Evolutionary conservation across 2,113 vertebrate species (phyloP), one percentile per base, ranked within the genome.

Genomic region (Atractosteus spatula): DNA sequence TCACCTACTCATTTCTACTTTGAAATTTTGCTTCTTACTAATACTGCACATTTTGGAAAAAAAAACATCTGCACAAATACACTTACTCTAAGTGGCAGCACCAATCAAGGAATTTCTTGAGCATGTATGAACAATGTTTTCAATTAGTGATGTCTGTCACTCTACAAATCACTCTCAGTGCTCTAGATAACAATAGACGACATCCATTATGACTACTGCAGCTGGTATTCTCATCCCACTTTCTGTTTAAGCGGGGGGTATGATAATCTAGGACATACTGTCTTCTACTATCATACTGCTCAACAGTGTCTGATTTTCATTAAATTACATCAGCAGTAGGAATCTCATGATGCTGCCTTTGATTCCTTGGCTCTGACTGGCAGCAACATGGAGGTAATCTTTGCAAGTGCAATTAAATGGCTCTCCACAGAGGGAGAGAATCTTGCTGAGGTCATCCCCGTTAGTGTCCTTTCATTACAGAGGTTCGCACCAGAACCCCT

Each of bases 241-340:
- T 71, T 43, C 44, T 59, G 64, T 55, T 66, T 55, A 77, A 62
- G 42, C 70, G 69, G 73, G 72, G 8, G 67, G 62, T 66, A 54
- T 62, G 55, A 12, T 72, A 64, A 72, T 56, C n/a, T 7, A 65
- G 62, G 16, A 29, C 67, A 72, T 8, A 17, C 42, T 64, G 76
- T 71, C 45, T 14, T 55, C 55, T 56, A 43, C 11, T 13, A 62
- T 55, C 66, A 62, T 29, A 16, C 54, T 69, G 12, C 62, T 71
- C 59, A 45, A 69, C 54, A 66, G 42, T 55, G 16, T 55, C 47
- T 12, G 59, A 11, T n/a, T 55, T 29, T 6, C n/a, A n/a, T 66
- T 51, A 64, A 69, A 69, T 16, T 55, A 54, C 41, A 55, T 41
- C 8, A 57, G 45, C 43, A 43, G 44, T 42, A 61, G 12, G 47